These are phyloP conservation scores for Drosophila lacicola DNA, from an alignment of 2,888 invertebrate genomes.

Conservation along the genomic window DNA sequence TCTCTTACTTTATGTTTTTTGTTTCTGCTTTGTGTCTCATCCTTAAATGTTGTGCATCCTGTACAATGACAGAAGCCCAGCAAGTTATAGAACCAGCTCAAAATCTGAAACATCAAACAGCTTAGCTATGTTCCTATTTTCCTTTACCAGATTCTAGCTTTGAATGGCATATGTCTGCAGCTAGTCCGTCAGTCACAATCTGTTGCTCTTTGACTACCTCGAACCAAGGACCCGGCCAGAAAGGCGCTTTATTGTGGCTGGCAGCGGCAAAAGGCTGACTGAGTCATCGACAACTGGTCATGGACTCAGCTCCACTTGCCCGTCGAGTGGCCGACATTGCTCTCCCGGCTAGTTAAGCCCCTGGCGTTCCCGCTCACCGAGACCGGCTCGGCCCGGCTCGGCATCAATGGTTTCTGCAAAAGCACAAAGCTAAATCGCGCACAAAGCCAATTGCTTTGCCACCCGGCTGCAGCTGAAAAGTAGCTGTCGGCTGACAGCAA, in stretches of 20 bases:
- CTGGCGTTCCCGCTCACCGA: neutral
- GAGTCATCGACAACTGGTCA: conserved; percentile 29
- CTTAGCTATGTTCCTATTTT: neutral
- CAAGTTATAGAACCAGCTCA: neutral
- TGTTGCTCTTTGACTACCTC: conserved; percentile 13
- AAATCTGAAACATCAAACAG: neutral
- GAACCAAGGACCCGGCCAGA: conserved; percentile 7
- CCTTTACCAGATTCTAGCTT: neutral
- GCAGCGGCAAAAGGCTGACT: conserved; percentile 22
- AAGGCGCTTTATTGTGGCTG: conserved; percentile 8
- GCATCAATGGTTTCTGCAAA: conserved; percentile 35
- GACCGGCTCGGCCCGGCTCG: conserved; percentile 2
- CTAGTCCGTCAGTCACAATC: conserved; percentile 10
- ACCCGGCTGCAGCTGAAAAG: conserved; percentile 35
- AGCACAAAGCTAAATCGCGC: conserved; percentile 65
- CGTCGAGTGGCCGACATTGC: conserved; percentile 23
- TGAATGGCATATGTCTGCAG: neutral
- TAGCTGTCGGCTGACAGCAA: conserved; percentile 9
- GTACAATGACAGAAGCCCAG: neutral
- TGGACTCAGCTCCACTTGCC: conserved; percentile 3
- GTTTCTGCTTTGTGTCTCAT: neutral
- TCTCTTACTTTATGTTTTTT: neutral
- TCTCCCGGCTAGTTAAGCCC: neutral
- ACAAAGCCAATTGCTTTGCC: conserved; percentile 71
- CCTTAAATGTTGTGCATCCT: neutral